A percentile compares a stretch with the other conserved stretches of the same genome.
Conservation (phyloP, 2,888 invertebrate genomes). For the Lissocephala sabroskyi region DNA sequence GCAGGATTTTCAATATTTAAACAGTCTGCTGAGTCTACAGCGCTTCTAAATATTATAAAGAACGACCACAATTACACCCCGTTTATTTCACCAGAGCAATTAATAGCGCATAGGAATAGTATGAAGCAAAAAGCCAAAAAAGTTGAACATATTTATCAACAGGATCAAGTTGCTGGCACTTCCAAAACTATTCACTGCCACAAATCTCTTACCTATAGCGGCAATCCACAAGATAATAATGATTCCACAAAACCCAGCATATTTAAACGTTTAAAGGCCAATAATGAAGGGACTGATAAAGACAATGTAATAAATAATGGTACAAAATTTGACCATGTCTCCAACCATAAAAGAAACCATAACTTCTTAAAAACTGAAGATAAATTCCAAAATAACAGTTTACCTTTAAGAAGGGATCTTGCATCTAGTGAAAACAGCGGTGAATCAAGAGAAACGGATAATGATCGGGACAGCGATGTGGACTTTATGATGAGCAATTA, state of each 20-base stretch:
- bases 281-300: too few relatives aligned
- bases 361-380: conserved; percentile 63
- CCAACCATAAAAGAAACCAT: too few relatives aligned
- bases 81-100: conserved; percentile 78
- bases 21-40: conserved; percentile 68
- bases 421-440: conserved; percentile 75
- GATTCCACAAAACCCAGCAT: neutral
- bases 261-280: too few relatives aligned
- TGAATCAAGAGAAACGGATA: conserved; percentile 68
- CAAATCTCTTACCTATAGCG: too few relatives aligned
- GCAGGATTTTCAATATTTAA: conserved; percentile 69
- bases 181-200: too few relatives aligned
- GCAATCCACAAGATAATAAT: conserved; percentile 35
- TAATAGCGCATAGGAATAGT: conserved; percentile 46
- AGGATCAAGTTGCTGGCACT: too few relatives aligned
- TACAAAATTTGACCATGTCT: too few relatives aligned
- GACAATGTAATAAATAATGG: too few relatives aligned
- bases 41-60: conserved; percentile 74
- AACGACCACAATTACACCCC: conserved; percentile 89
- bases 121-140: too few relatives aligned
- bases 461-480: conserved; percentile 77
- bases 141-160: too few relatives aligned
- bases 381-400: conserved; percentile 73
- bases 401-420: too few relatives aligned
- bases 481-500: conserved; percentile 77